A percentile compares a stretch with the other conserved stretches of the same genome.
Conservation (phyloP, 1,140 invertebrate species). For the Euwallacea fornicatus region DNA sequence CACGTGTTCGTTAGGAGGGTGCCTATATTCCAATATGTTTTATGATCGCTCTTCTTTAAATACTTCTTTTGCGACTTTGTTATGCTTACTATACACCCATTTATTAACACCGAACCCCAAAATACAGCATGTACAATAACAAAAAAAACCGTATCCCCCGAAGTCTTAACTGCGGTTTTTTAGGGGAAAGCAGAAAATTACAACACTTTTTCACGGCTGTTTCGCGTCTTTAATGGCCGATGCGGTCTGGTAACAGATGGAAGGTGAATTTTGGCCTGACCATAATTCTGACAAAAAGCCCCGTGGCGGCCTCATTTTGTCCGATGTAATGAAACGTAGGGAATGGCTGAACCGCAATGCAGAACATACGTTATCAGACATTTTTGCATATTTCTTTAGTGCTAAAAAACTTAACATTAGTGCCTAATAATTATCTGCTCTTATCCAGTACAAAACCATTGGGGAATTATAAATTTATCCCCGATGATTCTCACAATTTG, state of each 20-base stretch:
- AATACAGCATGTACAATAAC: too few relatives aligned
- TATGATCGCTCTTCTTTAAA: too few relatives aligned
- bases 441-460: neutral
- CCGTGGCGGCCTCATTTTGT: slow-evolving; percentile 10
- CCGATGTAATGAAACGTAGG: neutral
- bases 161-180: neutral
- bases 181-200: slow-evolving; percentile 9
- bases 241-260: slow-evolving; percentile 16
- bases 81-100: too few relatives aligned
- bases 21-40: too few relatives aligned
- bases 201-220: slow-evolving; percentile 3
- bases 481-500: slow-evolving; percentile 21
- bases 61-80: too few relatives aligned
- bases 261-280: slow-evolving; percentile 11
- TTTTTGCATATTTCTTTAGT: neutral
- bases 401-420: neutral
- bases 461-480: slow-evolving; percentile 24
- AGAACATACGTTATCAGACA: neutral
- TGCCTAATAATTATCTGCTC: neutral
- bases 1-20: too few relatives aligned
- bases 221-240: slow-evolving; percentile 12
- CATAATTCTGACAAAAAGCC: slow-evolving; percentile 17
- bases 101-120: too few relatives aligned
- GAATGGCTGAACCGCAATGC: slow-evolving; percentile 8
- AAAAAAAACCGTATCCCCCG: neutral